Conservation (phyloP, 2,113 vertebrate genomes). For the Poeciliopsis turrubarensis region DNA sequence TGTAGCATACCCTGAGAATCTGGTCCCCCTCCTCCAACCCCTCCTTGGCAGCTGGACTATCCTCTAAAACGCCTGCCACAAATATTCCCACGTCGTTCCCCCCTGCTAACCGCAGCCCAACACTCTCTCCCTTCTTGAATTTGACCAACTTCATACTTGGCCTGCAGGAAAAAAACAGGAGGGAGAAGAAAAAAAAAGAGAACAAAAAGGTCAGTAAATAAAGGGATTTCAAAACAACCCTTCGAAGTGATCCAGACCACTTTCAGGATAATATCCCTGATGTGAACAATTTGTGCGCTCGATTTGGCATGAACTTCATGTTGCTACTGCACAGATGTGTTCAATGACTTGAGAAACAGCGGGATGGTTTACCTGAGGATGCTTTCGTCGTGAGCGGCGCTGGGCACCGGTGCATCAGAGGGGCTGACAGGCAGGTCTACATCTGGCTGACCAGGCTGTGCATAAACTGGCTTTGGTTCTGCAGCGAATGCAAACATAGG, state of each 20-base stretch:
- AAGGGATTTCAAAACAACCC: constrained; percentile 22
- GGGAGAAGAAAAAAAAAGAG: background rate
- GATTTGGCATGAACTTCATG: background rate
- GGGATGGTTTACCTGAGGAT: constrained; percentile 86
- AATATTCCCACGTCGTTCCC: constrained; percentile 99
- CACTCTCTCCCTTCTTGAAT: constrained; percentile 98
- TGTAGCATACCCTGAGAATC: constrained; percentile 91
- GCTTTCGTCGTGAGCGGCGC: constrained; percentile 91
- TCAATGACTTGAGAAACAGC: background rate
- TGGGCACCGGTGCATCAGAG: constrained; percentile 92
- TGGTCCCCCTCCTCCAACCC: constrained; percentile 98
- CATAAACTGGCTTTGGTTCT: constrained; percentile 99
- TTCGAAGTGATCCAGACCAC: background rate
- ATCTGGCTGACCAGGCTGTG: constrained; percentile 96
- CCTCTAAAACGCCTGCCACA: constrained; percentile 96
- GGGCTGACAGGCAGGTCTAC: constrained; percentile 98
- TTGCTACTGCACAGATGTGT: background rate
- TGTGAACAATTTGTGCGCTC: background rate
- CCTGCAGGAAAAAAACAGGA: constrained; percentile 69
- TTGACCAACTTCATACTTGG: constrained; percentile 99
- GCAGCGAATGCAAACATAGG: constrained; percentile 37
- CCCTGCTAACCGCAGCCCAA: constrained; percentile 95
- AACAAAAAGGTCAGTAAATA: constrained; percentile 21
- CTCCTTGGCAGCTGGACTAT: constrained; percentile 97
- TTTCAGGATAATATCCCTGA: background rate